These are phyloP conservation scores for Actenoides hombroni DNA, from an alignment of 2,113 vertebrate species.

Conservation along the genomic window DNA sequence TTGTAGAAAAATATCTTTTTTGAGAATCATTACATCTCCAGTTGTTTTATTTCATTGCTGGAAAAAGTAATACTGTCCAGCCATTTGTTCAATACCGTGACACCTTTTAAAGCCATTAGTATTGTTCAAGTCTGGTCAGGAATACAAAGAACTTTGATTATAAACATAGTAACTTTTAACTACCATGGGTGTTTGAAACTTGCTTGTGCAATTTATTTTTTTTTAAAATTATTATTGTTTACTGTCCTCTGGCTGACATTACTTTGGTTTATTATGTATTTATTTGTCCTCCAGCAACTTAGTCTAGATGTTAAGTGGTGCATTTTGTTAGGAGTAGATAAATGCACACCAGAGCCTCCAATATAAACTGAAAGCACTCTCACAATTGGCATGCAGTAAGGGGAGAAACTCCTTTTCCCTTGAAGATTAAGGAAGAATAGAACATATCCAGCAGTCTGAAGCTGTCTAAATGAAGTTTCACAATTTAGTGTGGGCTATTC, in stretches of 20 bases:
- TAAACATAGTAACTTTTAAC: not conserved
- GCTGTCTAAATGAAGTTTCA: not conserved
- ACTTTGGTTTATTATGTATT: not conserved
- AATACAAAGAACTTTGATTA: not conserved
- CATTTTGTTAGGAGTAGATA: not conserved
- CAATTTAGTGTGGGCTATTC: not conserved
- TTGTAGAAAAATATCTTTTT: not conserved
- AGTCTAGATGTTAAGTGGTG: not conserved
- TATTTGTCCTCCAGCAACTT: not conserved
- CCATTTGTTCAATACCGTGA: not conserved
- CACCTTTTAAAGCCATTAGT: not conserved
- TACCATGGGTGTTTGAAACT: not conserved
- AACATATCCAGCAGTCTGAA: not conserved
- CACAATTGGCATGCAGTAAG: not conserved
- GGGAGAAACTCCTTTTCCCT: not conserved
- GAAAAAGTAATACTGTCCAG: not conserved
- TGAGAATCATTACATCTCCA: not conserved
- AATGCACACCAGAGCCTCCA: not conserved
- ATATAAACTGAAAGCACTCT: not conserved
- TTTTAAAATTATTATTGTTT: not conserved
- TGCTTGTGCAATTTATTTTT: not conserved
- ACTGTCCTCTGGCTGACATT: not conserved
- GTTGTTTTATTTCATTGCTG: not conserved
- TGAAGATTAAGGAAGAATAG: not conserved
- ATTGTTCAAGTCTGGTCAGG: not conserved